These are phyloP conservation scores for Acrocyrtus sp. DNA, from an alignment of 2,888 invertebrate genomes.

Conservation along the genomic window DNA sequence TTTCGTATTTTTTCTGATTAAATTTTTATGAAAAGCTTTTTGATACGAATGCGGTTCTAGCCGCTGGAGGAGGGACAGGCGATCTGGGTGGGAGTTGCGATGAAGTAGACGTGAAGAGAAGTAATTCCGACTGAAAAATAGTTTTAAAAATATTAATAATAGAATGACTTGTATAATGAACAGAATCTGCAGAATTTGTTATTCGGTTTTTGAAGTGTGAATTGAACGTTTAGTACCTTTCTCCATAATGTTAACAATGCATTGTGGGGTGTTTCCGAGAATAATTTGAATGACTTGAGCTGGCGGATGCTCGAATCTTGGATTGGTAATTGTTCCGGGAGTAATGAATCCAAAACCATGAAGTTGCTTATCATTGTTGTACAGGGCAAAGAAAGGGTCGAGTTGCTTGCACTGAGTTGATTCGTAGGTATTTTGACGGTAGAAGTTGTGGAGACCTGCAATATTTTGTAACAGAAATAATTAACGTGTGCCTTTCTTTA, in stretches of 20 bases:
- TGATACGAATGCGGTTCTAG: no score
- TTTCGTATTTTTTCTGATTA: no score
- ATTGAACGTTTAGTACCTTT: no score
- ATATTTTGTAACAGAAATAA: no score
- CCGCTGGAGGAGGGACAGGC: no score
- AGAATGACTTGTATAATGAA: no score
- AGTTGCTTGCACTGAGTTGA: constrained; percentile 43
- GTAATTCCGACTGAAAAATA: constrained; percentile 44
- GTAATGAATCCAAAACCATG: constrained; percentile 57
- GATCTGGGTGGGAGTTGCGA: constrained; percentile 42
- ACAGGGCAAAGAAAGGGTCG: constrained; percentile 51
- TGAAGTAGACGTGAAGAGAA: constrained; percentile 56
- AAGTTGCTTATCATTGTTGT: constrained; percentile 42
- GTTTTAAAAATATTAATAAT: not conserved
- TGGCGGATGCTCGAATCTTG: constrained; percentile 54
- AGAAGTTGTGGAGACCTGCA: constrained; percentile 43
- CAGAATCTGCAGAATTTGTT: no score
- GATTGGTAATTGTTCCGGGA: constrained; percentile 37
- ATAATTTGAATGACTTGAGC: constrained; percentile 46
- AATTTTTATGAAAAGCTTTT: no score
- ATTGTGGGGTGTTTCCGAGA: constrained; percentile 38
- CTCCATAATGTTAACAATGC: no score
- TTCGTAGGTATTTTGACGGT: constrained; percentile 36
- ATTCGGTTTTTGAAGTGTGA: no score
- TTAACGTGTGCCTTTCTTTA: no score